Evolutionary conservation across 1,140 invertebrate species (phyloP).

Genomic region (Diorhabda carinulata): DNA sequence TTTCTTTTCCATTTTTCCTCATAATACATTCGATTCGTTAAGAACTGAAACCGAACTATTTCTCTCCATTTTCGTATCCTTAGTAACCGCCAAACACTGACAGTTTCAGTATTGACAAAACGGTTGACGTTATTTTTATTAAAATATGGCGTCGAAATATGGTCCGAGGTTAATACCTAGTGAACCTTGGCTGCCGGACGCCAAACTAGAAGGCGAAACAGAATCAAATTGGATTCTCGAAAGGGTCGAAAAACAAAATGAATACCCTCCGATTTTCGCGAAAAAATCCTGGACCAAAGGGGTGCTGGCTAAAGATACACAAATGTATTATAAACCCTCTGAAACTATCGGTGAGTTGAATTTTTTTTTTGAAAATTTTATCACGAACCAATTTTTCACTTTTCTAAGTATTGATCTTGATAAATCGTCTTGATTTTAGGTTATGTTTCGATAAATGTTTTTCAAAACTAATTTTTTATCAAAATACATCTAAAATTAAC

Average conservation of each 20-base stretch:
- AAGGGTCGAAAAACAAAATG: conserved; percentile 43
- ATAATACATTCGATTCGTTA: too few species aligned
- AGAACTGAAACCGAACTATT: too few species aligned
- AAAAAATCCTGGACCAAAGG: conserved; percentile 55
- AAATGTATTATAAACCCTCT: conserved; percentile 56
- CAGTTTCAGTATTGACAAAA: conserved; percentile 2
- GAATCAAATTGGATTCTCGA: conserved; percentile 36
- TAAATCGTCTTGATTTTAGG: too few species aligned
- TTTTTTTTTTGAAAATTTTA: too few species aligned
- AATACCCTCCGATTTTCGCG: conserved; percentile 55
- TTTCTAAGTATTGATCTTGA: too few species aligned
- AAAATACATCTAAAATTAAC: too few species aligned
- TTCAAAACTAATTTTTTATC: too few species aligned
- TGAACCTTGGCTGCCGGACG: conserved; percentile 46
- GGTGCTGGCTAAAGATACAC: conserved; percentile 55
- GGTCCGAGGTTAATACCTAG: conserved; percentile 32
- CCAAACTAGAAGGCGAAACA: conserved; percentile 46
- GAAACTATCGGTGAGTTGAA: conserved; percentile 57
- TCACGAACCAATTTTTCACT: too few species aligned
- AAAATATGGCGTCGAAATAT: conserved; percentile 13
- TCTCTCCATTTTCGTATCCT: too few species aligned
- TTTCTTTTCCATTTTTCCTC: too few species aligned
- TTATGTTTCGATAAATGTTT: too few species aligned
- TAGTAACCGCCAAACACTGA: not conserved
- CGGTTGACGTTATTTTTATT: not conserved